Conservation (phyloP, 2,888 invertebrate genomes). For the Monoplex corrugatus region DNA sequence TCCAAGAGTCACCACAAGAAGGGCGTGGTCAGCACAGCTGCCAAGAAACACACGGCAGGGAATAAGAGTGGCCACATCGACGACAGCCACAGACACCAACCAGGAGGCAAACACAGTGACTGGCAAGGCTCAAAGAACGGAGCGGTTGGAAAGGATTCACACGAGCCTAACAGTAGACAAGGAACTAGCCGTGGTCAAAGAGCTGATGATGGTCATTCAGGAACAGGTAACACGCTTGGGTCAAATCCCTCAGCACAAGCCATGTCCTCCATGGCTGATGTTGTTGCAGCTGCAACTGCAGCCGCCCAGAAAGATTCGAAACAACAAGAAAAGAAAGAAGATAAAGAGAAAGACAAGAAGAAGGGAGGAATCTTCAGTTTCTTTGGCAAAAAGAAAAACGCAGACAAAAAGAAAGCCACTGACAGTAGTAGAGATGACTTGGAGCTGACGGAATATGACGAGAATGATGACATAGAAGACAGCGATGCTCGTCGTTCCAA, state of each 20-base stretch:
- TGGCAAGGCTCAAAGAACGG: no score
- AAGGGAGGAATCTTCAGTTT: slow-evolving; percentile 24
- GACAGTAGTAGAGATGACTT: background rate
- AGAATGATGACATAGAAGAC: background rate
- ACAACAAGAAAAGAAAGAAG: background rate
- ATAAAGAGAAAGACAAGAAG: background rate
- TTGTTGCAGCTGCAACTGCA: no score
- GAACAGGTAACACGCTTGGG: no score
- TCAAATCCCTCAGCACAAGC: no score
- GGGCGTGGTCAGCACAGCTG: background rate
- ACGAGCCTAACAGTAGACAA: no score
- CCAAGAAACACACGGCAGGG: background rate
- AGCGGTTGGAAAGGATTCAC: no score
- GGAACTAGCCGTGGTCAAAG: no score
- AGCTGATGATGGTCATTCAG: no score
- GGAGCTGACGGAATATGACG: background rate
- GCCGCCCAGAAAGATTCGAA: no score
- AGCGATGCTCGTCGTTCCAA: background rate
- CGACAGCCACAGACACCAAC: background rate
- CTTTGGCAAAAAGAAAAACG: slow-evolving; percentile 9
- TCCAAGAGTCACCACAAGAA: background rate
- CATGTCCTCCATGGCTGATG: no score
- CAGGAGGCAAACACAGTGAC: background rate
- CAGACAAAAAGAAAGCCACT: background rate
- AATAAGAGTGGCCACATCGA: slow-evolving; percentile 10